Conservation (phyloP, 2,113 vertebrate species). For the Cromileptes altivelis region DNA sequence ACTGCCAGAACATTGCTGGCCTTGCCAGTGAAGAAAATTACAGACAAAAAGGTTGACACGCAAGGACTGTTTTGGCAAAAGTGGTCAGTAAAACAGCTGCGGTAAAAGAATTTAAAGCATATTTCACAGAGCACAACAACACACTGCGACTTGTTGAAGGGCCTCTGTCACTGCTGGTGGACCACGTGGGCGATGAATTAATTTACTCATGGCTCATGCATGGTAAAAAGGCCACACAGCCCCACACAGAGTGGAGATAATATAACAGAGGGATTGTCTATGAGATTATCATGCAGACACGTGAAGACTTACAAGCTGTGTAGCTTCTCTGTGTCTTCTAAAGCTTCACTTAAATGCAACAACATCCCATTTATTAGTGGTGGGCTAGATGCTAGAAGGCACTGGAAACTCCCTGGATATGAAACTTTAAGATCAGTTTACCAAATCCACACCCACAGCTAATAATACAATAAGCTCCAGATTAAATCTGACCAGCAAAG, state of each 20-base stretch:
- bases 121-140: constrained; percentile 14
- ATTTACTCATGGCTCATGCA: constrained; percentile 32
- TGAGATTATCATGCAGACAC: constrained; percentile 28
- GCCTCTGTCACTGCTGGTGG: neutral
- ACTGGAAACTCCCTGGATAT: constrained; percentile 42
- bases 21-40: constrained; percentile 15
- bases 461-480: constrained; percentile 24
- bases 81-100: neutral
- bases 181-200: constrained; percentile 38
- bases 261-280: constrained; percentile 51
- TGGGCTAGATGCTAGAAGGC: neutral
- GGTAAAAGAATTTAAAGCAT: neutral
- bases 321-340: constrained; percentile 6
- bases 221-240: constrained; percentile 56
- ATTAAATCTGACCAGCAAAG: constrained; percentile 14
- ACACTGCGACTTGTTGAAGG: constrained; percentile 3
- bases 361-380: neutral
- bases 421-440: constrained; percentile 33
- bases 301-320: neutral
- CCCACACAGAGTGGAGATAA: constrained; percentile 33
- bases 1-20: neutral
- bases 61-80: neutral
- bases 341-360: constrained; percentile 6
- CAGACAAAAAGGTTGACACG: neutral
- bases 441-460: constrained; percentile 33